Conservation (phyloP, 2,113 vertebrate species). For the Notarius lentiginosus region DNA sequence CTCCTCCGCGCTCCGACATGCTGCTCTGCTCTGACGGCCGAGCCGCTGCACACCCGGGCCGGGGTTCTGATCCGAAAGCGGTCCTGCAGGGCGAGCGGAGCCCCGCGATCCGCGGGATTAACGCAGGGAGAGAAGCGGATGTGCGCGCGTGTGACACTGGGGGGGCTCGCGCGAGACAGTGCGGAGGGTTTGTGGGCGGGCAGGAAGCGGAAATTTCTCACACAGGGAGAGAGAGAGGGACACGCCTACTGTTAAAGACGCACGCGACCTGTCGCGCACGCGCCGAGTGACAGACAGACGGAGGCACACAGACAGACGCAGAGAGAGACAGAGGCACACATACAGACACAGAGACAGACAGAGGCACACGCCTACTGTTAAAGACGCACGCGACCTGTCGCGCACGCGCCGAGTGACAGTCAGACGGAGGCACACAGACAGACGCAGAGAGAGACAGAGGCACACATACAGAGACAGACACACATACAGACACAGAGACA, state of each 20-base stretch:
- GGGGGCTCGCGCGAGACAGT: conserved; percentile 41
- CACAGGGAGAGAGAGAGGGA: conserved; percentile 29
- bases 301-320: too few relatives aligned
- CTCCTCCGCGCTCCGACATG: conserved; percentile 78
- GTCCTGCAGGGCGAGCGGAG: neutral
- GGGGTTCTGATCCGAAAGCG: neutral
- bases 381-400: conserved; percentile 45
- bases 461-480: too few relatives aligned
- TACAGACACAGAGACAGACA: too few relatives aligned
- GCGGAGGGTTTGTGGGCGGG: conserved; percentile 54
- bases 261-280: conserved; percentile 15
- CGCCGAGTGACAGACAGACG: neutral
- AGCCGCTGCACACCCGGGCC: conserved; percentile 25
- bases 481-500: too few relatives aligned
- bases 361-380: conserved; percentile 56
- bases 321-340: too few relatives aligned
- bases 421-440: too few relatives aligned
- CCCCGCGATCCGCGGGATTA: conserved; percentile 14
- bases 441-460: too few relatives aligned
- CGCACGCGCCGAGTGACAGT: neutral
- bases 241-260: conserved; percentile 66
- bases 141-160: neutral
- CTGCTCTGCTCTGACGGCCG: conserved; percentile 42
- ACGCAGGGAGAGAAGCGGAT: too few relatives aligned
- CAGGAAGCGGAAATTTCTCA: conserved; percentile 76